Evolutionary conservation across 2,797 vertebrate genomes (phyloP).

Genomic region (Somateria mollissima): DNA sequence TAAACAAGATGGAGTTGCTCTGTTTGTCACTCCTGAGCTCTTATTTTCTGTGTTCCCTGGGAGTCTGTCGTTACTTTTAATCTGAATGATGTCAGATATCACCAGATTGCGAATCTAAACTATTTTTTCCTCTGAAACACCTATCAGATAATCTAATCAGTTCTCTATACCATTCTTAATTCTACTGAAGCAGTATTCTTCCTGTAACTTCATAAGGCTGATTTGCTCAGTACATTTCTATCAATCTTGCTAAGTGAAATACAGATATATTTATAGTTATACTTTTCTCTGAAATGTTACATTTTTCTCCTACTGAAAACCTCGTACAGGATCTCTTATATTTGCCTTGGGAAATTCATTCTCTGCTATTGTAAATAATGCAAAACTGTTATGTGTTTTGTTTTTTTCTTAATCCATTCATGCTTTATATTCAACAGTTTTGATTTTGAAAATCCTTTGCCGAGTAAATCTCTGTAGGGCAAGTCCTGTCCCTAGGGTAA

Average conservation of each 20-base stretch:
- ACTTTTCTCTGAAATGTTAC: neutral
- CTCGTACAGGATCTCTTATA: neutral
- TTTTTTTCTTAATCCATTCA: neutral
- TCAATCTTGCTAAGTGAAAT: neutral
- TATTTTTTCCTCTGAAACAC: neutral
- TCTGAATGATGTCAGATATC: neutral
- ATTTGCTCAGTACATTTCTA: neutral
- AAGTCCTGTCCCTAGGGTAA: neutral
- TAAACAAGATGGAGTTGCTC: neutral
- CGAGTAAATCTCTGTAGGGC: neutral
- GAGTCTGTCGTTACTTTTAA: neutral
- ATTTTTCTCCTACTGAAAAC: neutral
- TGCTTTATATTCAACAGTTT: neutral
- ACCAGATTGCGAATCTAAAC: neutral
- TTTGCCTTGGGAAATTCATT: neutral
- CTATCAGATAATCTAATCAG: neutral
- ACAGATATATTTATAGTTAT: neutral
- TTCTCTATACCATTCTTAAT: neutral
- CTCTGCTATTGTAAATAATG: conserved; percentile 35
- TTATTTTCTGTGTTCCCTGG: neutral
- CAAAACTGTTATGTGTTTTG: neutral
- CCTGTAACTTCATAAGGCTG: neutral
- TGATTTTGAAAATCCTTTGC: neutral
- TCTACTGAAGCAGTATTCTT: neutral
- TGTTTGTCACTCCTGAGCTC: neutral